These are phyloP conservation scores for Yponomeuta plumbellus DNA, from an alignment of 2,888 invertebrate species.

Conservation along the genomic window DNA sequence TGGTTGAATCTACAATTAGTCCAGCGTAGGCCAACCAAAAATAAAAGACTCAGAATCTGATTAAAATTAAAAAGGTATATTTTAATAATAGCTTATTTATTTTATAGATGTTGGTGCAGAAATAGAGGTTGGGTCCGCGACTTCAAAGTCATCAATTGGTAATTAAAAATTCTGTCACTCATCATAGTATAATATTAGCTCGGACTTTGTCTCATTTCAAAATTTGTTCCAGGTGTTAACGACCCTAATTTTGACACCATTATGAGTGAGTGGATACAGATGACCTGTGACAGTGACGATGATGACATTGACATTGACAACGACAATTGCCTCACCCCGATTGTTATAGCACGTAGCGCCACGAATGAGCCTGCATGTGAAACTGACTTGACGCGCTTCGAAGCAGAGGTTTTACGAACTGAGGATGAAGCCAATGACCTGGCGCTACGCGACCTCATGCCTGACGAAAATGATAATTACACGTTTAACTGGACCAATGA, in stretches of 20 bases:
- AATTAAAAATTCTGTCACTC: slow-evolving; percentile 9
- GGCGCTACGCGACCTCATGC: slow-evolving; percentile 19
- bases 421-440: slow-evolving; percentile 13
- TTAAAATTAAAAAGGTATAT: slow-evolving; percentile 6
- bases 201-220: slow-evolving; percentile 6
- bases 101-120: slow-evolving; percentile 7
- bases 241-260: not conserved
- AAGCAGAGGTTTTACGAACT: slow-evolving; percentile 15
- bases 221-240: slow-evolving; percentile 14
- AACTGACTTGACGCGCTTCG: slow-evolving; percentile 16
- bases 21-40: slow-evolving; percentile 4
- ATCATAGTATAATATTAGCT: slow-evolving; percentile 7
- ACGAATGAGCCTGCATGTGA: slow-evolving; percentile 16
- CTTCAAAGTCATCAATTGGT: slow-evolving; percentile 13
- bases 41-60: slow-evolving; percentile 5
- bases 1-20: slow-evolving; percentile 15
- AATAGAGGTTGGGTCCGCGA: slow-evolving; percentile 8
- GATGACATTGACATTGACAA: slow-evolving; percentile 11
- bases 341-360: slow-evolving; percentile 13
- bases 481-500: slow-evolving; percentile 25
- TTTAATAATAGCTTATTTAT: slow-evolving; percentile 3
- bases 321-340: slow-evolving; percentile 14
- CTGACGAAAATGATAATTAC: slow-evolving; percentile 22
- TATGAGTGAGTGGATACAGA: slow-evolving; percentile 4
- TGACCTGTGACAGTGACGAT: slow-evolving; percentile 13